Evolutionary conservation across 1,140 invertebrate species (phyloP).

Genomic region (Penaeus japonicus): DNA sequence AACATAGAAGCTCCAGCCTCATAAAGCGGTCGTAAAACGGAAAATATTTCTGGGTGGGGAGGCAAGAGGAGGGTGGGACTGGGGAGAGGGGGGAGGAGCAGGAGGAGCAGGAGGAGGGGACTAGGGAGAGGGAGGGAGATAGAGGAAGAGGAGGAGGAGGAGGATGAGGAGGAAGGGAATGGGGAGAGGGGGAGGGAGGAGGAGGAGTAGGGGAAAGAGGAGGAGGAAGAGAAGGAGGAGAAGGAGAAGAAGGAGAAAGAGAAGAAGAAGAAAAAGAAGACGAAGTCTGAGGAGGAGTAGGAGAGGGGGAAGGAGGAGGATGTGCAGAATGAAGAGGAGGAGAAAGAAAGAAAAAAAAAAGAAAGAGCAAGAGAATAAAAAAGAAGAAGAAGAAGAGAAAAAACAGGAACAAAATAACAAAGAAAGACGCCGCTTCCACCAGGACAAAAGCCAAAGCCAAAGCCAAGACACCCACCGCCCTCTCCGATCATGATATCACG

Average conservation of each 20-base stretch:
- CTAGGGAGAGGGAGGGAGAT: neutral
- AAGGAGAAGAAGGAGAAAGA: neutral
- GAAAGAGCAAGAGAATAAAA: neutral
- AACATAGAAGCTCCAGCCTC: slow-evolving; percentile 3
- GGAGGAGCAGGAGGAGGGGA: neutral
- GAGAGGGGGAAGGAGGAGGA: neutral
- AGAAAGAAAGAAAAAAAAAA: neutral
- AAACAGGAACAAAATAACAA: too few relatives aligned
- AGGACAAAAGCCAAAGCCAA: too few relatives aligned
- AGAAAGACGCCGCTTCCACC: too few relatives aligned
- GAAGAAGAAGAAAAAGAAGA: neutral
- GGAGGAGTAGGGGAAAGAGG: neutral
- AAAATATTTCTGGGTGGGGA: slow-evolving; percentile 9
- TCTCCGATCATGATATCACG: too few relatives aligned
- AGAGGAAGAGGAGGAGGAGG: neutral
- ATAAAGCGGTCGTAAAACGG: slow-evolving; percentile 24
- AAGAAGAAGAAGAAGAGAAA: neutral
- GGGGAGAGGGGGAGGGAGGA: neutral
- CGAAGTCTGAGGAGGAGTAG: neutral
- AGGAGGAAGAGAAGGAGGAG: neutral
- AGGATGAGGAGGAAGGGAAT: neutral
- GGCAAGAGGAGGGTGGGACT: too few relatives aligned
- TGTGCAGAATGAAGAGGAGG: neutral
- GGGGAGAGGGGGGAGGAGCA: too few relatives aligned
- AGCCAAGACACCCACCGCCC: too few relatives aligned